Percentiles rank a stretch among this genome's conserved stretches.
Evolutionary conservation across 2,113 vertebrate genomes (phyloP).

Genomic region (Ceyx cyanopectus): DNA sequence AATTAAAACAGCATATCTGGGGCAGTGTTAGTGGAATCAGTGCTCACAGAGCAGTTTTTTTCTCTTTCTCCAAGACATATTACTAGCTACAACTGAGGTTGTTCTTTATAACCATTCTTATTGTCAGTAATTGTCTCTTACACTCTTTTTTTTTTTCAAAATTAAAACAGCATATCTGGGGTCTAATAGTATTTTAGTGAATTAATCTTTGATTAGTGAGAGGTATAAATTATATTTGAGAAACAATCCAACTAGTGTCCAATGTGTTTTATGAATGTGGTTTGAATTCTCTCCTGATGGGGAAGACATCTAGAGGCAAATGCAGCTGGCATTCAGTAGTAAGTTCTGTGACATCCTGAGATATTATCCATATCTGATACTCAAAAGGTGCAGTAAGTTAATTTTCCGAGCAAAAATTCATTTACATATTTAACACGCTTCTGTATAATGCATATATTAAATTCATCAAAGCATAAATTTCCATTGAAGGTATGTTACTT

Average conservation of each 20-base stretch:
- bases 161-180: background rate
- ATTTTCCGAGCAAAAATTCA: background rate
- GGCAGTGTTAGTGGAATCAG: background rate
- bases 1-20: background rate
- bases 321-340: background rate
- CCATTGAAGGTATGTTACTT: background rate
- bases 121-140: background rate
- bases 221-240: background rate
- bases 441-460: background rate
- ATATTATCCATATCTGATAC: background rate
- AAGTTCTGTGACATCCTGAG: rapidly evolving
- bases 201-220: background rate
- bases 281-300: background rate
- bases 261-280: background rate
- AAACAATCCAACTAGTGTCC: background rate
- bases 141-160: background rate
- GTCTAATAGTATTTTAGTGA: background rate
- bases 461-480: background rate
- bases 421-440: background rate
- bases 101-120: background rate
- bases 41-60: background rate
- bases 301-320: background rate
- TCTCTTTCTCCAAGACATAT: background rate
- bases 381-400: background rate
- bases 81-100: background rate